Percentiles rank a stretch among this genome's conserved stretches.
Conservation (phyloP, 1,140 invertebrate species). For the Cherax destructor region DNA sequence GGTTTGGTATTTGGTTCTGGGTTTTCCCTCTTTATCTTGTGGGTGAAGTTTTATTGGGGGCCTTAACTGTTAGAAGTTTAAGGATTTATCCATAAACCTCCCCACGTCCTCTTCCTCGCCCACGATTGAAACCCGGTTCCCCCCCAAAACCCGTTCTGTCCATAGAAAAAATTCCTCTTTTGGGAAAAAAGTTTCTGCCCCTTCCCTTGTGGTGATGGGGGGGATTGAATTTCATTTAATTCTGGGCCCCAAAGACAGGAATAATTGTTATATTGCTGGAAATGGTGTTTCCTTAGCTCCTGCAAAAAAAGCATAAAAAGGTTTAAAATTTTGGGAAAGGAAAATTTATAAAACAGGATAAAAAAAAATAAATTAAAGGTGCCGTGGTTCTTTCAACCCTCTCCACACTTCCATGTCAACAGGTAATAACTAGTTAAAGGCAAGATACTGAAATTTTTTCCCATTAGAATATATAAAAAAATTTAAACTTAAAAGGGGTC, state of each 20-base stretch:
- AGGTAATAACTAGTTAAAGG: too few species aligned
- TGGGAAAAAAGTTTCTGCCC: conserved; percentile 1
- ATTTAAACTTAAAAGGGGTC: too few species aligned
- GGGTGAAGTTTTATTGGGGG: conserved; percentile 18
- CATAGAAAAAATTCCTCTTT: conserved; percentile 1
- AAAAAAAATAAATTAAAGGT: too few species aligned
- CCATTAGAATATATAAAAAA: too few species aligned
- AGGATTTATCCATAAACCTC: background rate
- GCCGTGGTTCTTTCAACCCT: too few species aligned
- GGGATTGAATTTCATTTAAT: conserved; percentile 34
- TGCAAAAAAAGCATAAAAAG: conserved; percentile 10
- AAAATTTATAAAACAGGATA: too few species aligned
- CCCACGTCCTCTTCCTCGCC: conserved; percentile 17
- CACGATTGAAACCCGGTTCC: background rate
- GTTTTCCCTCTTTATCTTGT: conserved; percentile 52
- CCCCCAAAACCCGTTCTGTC: background rate
- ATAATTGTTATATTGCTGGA: conserved; percentile 45
- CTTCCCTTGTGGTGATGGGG: background rate
- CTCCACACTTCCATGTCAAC: too few species aligned
- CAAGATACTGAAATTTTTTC: too few species aligned
- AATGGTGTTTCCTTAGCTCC: conserved; percentile 32
- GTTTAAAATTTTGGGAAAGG: too few species aligned
- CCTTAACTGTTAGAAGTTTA: background rate
- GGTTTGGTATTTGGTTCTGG: conserved; percentile 54
- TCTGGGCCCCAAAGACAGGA: conserved; percentile 47